phyloP scores from a whole-genome alignment of 2,888 invertebrate species.

The Agriopis marginaria region DNA sequence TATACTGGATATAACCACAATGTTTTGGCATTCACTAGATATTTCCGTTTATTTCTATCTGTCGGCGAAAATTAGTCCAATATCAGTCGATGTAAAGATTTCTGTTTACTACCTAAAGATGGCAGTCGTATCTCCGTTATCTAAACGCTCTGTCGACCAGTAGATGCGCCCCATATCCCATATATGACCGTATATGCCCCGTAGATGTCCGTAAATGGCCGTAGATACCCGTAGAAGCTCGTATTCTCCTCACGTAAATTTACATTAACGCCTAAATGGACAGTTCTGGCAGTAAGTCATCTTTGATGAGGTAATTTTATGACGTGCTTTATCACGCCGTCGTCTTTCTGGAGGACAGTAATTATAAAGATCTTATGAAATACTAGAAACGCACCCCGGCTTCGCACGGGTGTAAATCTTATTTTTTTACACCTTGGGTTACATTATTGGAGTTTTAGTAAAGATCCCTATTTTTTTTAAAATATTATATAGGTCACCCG shows the following conservation, averaged over 20 bases:
- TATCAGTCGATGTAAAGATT: constrained; percentile 27
- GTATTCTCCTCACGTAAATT: constrained; percentile 30
- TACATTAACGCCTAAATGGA: constrained; percentile 20
- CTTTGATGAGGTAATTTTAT: not conserved
- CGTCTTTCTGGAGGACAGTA: not conserved
- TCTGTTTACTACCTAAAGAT: constrained; percentile 26
- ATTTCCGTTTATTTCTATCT: constrained; percentile 3
- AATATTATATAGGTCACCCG: too few species aligned
- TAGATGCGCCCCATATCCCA: constrained; percentile 3
- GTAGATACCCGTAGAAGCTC: constrained; percentile 4
- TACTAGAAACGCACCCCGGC: too few species aligned
- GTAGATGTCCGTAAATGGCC: constrained; percentile 7
- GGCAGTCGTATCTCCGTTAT: constrained; percentile 21
- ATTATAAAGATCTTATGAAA: not conserved
- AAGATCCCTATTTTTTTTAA: too few species aligned
- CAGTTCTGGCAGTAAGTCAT: constrained; percentile 5
- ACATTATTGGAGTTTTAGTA: too few species aligned
- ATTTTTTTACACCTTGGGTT: too few species aligned
- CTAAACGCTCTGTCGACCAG: constrained; percentile 13
- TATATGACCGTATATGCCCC: constrained; percentile 8
- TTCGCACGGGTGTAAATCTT: too few species aligned
- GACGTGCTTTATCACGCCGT: not conserved
- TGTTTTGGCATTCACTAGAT: not conserved
- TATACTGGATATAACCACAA: not conserved
- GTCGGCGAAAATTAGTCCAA: constrained; percentile 15